Evolutionary conservation across 2,888 invertebrate species (phyloP).

Genomic region (Drosophila phalerata): DNA sequence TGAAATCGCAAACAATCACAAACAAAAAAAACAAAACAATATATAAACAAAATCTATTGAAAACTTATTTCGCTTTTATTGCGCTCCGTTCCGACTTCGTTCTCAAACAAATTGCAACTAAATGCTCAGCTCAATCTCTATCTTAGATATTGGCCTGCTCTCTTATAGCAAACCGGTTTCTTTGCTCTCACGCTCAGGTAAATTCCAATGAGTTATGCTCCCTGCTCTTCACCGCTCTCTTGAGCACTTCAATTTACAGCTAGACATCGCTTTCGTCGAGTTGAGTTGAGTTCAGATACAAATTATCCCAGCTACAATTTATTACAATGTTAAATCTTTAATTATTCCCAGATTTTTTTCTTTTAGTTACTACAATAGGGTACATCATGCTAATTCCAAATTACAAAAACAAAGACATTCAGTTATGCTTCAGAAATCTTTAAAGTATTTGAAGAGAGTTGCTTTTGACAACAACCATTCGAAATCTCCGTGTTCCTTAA

Average conservation of each 20-base stretch:
- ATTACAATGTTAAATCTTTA: background rate
- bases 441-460: no score
- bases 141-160: conserved; percentile 17
- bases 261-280: conserved; percentile 1
- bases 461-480: no score
- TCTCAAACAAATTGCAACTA: conserved; percentile 47
- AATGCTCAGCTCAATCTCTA: conserved; percentile 34
- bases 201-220: conserved; percentile 27
- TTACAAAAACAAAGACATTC: no score
- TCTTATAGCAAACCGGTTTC: conserved; percentile 44
- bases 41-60: conserved; percentile 1
- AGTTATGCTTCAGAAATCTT: no score
- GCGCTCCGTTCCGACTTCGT: conserved; percentile 33
- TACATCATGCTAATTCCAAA: no score
- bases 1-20: conserved; percentile 11
- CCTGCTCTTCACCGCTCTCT: conserved; percentile 33
- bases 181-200: conserved; percentile 35
- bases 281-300: background rate
- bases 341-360: background rate
- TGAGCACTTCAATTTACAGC: conserved; percentile 31
- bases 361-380: no score
- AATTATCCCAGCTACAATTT: background rate
- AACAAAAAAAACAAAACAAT: conserved; percentile 1
- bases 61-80: background rate
- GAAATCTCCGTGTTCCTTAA: no score